Evolutionary conservation across 2,797 vertebrate species (phyloP).

Genomic region (Bucorvus abyssinicus): DNA sequence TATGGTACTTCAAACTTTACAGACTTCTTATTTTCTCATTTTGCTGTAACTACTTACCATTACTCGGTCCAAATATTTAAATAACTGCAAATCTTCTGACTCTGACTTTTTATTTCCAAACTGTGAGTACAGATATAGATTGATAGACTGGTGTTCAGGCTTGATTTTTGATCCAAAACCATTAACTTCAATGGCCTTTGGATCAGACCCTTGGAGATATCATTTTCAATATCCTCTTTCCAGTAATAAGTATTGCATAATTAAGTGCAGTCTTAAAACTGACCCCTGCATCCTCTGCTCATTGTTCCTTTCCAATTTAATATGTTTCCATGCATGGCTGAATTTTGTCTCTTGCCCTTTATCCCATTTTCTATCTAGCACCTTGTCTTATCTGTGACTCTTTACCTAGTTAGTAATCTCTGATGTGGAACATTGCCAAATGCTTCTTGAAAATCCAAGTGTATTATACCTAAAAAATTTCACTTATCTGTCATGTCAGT

Average conservation of each 20-base stretch:
- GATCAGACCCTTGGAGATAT: neutral
- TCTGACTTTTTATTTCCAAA: neutral
- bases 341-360: neutral
- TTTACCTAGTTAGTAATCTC: neutral
- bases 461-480: neutral
- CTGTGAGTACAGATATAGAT: neutral
- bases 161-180: neutral
- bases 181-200: neutral
- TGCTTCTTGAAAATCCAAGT: neutral
- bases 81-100: neutral
- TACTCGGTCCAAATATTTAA: neutral
- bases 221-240: neutral
- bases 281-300: neutral
- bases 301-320: neutral
- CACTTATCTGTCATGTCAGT: neutral
- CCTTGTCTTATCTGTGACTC: neutral
- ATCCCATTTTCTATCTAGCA: neutral
- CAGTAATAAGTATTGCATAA: neutral
- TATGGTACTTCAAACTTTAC: neutral
- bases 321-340: neutral
- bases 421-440: neutral
- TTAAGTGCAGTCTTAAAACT: neutral
- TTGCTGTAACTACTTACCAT: neutral
- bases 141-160: neutral
- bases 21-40: neutral